phyloP scores from a whole-genome alignment of 1,140 invertebrate species.

The Kradibia gibbosae region DNA sequence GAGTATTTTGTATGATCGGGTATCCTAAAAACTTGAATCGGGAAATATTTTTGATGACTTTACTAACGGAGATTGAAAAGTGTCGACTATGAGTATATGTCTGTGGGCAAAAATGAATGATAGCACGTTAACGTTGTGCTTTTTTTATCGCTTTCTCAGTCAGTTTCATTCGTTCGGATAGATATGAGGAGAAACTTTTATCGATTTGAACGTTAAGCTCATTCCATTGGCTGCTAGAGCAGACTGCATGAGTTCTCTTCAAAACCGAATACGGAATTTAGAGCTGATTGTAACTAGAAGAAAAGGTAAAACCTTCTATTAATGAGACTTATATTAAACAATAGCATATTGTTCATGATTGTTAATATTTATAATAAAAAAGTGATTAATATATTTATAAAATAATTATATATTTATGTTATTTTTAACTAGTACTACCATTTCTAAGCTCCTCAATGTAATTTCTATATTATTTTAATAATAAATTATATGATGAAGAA shows the following conservation, averaged over 20 bases:
- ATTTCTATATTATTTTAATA: no score
- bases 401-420: no score
- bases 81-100: neutral
- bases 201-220: slow-evolving; percentile 19
- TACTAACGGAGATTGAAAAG: neutral
- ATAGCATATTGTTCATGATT: neutral
- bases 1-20: neutral
- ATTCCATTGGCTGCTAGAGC: neutral
- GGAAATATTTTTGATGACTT: neutral
- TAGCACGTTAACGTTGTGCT: neutral
- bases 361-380: no score
- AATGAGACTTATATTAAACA: neutral
- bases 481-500: no score
- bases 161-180: slow-evolving; percentile 6
- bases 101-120: neutral
- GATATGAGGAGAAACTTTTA: slow-evolving; percentile 21
- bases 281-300: neutral
- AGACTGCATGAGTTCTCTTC: neutral
- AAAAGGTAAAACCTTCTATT: neutral
- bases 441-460: no score
- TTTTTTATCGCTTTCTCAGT: neutral
- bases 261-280: neutral
- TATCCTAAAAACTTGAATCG: neutral
- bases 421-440: no score
- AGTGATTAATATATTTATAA: no score